Percentiles rank a stretch among this genome's conserved stretches.
These are phyloP conservation scores for Agrotis puta DNA, from an alignment of 2,888 invertebrate species.

Conservation along the genomic window DNA sequence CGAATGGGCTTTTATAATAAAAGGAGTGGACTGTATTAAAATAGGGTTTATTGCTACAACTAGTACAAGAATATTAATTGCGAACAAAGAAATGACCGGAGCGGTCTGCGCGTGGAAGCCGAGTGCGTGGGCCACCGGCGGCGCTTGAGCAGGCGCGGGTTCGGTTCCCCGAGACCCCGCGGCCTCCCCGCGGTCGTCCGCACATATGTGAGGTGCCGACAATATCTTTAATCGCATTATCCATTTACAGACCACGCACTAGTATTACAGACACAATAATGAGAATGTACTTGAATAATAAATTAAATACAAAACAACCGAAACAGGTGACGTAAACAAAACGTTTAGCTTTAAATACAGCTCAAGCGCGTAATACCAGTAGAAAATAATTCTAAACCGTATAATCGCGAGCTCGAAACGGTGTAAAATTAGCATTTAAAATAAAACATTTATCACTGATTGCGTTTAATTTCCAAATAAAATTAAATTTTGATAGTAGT, in stretches of 20 bases:
- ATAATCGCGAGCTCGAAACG: slow-evolving; percentile 25
- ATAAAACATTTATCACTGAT: slow-evolving; percentile 39
- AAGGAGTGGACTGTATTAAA: too few relatives aligned
- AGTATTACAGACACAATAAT: background rate
- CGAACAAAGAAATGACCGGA: too few relatives aligned
- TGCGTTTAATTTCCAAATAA: slow-evolving; percentile 38
- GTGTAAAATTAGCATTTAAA: slow-evolving; percentile 47
- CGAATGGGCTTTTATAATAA: too few relatives aligned
- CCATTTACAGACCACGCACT: background rate
- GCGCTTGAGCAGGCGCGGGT: too few relatives aligned
- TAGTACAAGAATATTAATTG: too few relatives aligned
- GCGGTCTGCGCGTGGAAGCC: too few relatives aligned
- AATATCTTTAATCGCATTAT: background rate
- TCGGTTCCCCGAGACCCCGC: too few relatives aligned
- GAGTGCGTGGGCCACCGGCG: too few relatives aligned
- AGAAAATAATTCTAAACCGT: slow-evolving; percentile 34
- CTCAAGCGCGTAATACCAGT: slow-evolving; percentile 6
- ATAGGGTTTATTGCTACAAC: too few relatives aligned
- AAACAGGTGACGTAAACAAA: slow-evolving; percentile 1
- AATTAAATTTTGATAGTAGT: slow-evolving; percentile 9
- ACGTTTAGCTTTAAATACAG: slow-evolving; percentile 9
- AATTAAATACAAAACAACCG: background rate
- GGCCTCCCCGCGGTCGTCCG: too few relatives aligned
- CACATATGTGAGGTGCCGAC: too few relatives aligned
- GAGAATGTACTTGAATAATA: background rate